Conservation (phyloP, 2,113 vertebrate genomes). For the Todiramphus saurophagus region DNA sequence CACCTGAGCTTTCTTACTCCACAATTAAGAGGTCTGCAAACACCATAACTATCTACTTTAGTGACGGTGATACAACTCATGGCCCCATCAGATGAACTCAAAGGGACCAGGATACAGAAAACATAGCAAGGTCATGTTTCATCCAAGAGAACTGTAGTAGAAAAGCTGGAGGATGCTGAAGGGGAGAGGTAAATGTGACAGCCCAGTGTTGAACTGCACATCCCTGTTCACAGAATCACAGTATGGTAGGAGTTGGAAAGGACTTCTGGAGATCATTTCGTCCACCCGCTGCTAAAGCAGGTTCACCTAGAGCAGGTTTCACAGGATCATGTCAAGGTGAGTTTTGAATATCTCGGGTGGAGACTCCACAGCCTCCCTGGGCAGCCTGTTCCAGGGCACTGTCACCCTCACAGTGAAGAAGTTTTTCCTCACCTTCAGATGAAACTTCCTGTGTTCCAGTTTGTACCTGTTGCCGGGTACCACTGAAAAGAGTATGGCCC, state of each 20-base stretch:
- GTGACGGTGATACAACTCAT: background rate
- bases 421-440: background rate
- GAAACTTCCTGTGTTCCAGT: background rate
- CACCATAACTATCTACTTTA: background rate
- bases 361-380: background rate
- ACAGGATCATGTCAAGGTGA: background rate
- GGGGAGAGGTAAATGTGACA: background rate
- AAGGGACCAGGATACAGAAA: background rate
- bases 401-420: background rate
- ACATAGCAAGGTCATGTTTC: accelerated
- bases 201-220: background rate
- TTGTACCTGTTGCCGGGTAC: background rate
- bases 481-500: background rate
- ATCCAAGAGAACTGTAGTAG: background rate
- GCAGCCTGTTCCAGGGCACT: background rate
- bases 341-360: background rate
- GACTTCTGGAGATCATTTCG: background rate
- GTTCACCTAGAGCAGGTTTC: background rate
- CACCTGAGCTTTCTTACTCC: background rate
- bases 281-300: background rate
- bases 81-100: background rate
- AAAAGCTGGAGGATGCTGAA: background rate
- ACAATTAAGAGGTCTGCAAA: background rate
- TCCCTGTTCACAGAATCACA: background rate
- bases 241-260: background rate